Evolutionary conservation across 2,113 vertebrate genomes (phyloP), one percentile per base, ranked within the genome.

Genomic region (Triplophysa dalaica): DNA sequence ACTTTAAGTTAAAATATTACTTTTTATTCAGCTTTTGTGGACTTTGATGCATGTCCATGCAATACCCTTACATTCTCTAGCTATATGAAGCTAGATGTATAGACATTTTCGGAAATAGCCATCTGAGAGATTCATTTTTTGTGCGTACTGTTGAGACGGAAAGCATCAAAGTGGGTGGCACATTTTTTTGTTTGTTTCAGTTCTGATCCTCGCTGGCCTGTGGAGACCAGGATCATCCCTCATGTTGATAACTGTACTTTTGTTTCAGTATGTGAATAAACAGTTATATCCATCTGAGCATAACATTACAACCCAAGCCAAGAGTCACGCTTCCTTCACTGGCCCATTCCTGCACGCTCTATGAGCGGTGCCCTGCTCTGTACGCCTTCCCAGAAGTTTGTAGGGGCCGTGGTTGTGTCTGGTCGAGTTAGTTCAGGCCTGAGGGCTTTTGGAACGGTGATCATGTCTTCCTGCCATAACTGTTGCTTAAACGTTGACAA

Each of bases 371-470:
- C 52, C 52, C 58, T 21, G 68, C 16, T 68, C 75, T 63, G 38
- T 73, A 61, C 64, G 75, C 24, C 21, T 80, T 77, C 78, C 73
- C 73, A 83, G 78, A 80, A 80, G 67, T 80, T 73, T 72, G 78
- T 66, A 54, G 70, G 64, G 17, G 77, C 21, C 22, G 24, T 70
- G 45, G 19, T 45, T 21, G 16, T n/a, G 60, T 78, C 75, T 82
- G 64, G 75, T 45, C 22, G 62, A 45, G 68, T n/a, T 67, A 41
- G 8, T 54, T 62, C 74, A 82, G 65, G 77, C 56, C 77, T 33
- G 26, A 70, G 21, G 58, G 19, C 43, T 63, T 73, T 80, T 73
- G 79, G 70, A 66, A 67, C 67, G 24, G 50, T 62, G 19, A 26
- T 17, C 12, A 13, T 8, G 24, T 63, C 58, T 66, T 26, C 43